Evolutionary conservation across 2,888 invertebrate species (phyloP).

Genomic region (Rugalucina vietnamica): DNA sequence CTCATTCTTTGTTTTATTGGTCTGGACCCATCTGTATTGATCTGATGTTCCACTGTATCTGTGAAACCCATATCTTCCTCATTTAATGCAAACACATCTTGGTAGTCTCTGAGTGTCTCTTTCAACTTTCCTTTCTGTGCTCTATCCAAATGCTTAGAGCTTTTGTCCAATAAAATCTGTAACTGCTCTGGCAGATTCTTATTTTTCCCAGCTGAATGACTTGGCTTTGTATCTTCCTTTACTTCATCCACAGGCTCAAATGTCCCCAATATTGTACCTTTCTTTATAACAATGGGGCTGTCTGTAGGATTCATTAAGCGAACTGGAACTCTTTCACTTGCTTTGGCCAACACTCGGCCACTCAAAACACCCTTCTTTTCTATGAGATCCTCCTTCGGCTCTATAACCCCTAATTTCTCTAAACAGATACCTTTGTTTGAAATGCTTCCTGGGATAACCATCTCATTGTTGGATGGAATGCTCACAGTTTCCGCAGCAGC

Average conservation of each 20-base stretch:
- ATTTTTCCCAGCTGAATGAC: not conserved
- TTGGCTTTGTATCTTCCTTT: not conserved
- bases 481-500: not conserved
- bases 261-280: not conserved
- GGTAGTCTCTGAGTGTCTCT: not conserved
- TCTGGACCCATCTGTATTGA: constrained; percentile 18
- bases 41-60: constrained; percentile 28
- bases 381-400: not conserved
- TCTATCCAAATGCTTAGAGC: not conserved
- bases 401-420: not conserved
- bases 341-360: not conserved
- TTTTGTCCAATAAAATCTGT: not conserved
- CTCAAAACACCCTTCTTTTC: not conserved
- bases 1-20: constrained; percentile 30
- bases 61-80: constrained; percentile 25
- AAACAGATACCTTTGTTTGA: not conserved
- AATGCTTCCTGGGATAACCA: not conserved
- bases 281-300: not conserved
- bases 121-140: not conserved
- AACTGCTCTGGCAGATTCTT: not conserved
- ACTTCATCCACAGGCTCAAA: constrained; percentile 1
- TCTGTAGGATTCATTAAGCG: constrained; percentile 3
- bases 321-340: not conserved
- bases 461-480: not conserved
- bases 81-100: not conserved